Base-by-base conservation (phyloP, 2,113 vertebrate genomes). In the Aplodontia rufa region DNA sequence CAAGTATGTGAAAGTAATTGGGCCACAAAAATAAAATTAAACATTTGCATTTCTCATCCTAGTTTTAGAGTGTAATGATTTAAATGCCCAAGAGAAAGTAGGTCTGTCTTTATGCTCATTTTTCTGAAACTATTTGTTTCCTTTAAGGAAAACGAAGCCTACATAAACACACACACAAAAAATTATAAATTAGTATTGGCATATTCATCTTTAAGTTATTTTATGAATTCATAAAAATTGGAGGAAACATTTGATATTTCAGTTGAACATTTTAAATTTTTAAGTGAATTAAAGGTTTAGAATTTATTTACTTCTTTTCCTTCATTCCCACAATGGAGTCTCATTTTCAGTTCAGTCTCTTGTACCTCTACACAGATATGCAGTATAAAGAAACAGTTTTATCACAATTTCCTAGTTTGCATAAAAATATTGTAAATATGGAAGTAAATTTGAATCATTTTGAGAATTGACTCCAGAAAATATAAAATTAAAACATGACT, bases 391-490 rank as follows among this genome's bases (percentile, higher is more conserved):
- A 93, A 89, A 74, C 22, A 53, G 4, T 83, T 80, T 96, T 66
- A 64, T 51, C 82, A 32, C 69, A 62, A 74, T 80, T 79, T 78
- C 96, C 92, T 87, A 66, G 8, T 95, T 96, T 91, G 30, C 72
- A 92, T 88, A 90, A 94, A 96, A 95, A 85, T 96, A 17, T 10
- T 88, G 26, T 82, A 95, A 94, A 80, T 95, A 88, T 82, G 45
- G 14, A 62, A 85, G 40, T 95, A 94, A 88, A 96, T 91, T 75
- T 90, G 74, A 97, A 97, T 85, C 16, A 37, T 35, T 45, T 97
- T 97, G 88, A 94, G 81, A 89, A 96, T 96, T 94, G 47, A 12
- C 93, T 95, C 75, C 35, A 76, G 64, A 97, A 97, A 97, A 96
- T 89, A 95, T 97, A 94, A 94, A 90, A 95, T 82, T 10, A 92